Conservation (phyloP, 1,140 invertebrate species). For the Macrobrachium nipponense region DNA sequence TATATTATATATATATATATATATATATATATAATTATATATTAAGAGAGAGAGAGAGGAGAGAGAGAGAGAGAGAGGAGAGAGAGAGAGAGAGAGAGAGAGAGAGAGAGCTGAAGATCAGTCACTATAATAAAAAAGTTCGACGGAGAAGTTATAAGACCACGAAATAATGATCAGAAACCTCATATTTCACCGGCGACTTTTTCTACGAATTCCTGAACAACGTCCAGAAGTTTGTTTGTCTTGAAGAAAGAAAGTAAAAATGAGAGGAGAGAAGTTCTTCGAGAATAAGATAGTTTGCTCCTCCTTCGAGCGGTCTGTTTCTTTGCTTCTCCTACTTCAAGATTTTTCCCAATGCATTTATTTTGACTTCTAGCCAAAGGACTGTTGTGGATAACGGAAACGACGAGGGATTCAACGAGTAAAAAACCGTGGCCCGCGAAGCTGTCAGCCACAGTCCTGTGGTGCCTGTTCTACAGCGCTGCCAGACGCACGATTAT, state of each 20-base stretch:
- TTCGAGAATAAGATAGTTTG: not conserved
- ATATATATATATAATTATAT: too few species aligned
- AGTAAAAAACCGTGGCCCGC: too few species aligned
- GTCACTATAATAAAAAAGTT: too few species aligned
- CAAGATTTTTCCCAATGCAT: not conserved
- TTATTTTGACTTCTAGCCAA: not conserved
- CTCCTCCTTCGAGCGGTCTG: not conserved
- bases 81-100: conserved; percentile 35
- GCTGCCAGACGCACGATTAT: too few species aligned
- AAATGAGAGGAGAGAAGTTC: not conserved
- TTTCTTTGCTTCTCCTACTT: not conserved
- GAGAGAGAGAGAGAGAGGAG: not conserved
- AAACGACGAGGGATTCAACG: too few species aligned
- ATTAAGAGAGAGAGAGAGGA: too few species aligned
- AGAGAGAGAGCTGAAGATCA: not conserved
- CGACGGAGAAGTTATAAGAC: too few species aligned
- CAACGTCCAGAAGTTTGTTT: not conserved
- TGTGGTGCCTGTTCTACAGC: too few species aligned
- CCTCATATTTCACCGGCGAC: too few species aligned
- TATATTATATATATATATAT: not conserved
- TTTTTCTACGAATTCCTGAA: too few species aligned
- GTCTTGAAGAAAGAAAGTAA: not conserved
- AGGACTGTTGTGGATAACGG: not conserved
- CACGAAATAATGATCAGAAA: too few species aligned
- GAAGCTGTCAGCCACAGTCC: too few species aligned